These are phyloP conservation scores for Priocnemis perturbator DNA, from an alignment of 2,888 invertebrate genomes.

Conservation along the genomic window DNA sequence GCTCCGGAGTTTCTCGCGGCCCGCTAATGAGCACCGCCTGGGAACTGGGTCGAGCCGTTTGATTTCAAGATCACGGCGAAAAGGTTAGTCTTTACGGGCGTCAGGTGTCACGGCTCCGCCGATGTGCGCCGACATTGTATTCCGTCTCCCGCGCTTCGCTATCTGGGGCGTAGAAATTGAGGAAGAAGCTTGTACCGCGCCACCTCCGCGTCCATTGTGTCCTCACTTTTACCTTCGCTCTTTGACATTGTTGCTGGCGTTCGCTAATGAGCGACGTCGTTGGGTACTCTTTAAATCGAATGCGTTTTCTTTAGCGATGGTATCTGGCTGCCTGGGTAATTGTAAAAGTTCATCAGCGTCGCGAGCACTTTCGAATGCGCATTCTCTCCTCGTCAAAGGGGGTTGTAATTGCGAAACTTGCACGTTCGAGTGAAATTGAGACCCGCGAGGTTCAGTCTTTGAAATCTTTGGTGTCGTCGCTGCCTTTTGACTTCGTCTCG, in stretches of 20 bases:
- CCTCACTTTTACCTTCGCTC: conserved; percentile 6
- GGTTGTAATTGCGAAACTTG: too few species aligned
- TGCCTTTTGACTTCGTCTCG: too few species aligned
- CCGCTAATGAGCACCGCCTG: conserved; percentile 44
- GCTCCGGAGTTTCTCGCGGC: conserved; percentile 40
- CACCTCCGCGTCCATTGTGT: conserved; percentile 6
- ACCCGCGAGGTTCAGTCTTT: too few species aligned
- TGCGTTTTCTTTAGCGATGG: too few species aligned
- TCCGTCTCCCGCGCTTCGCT: conserved; percentile 10
- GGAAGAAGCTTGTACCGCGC: conserved; percentile 4
- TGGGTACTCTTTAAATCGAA: too few species aligned
- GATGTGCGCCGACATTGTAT: conserved; percentile 9
- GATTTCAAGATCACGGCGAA: conserved; percentile 66
- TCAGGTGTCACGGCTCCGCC: conserved; percentile 26
- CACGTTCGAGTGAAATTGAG: too few species aligned
- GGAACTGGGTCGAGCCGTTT: conserved; percentile 57
- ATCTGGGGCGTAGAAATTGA: conserved; percentile 32
- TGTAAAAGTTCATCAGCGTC: too few species aligned
- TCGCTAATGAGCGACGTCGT: neutral
- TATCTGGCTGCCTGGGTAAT: too few species aligned
- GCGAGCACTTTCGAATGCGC: too few species aligned
- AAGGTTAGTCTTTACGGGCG: conserved; percentile 44
- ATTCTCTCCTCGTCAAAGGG: too few species aligned
- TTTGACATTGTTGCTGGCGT: conserved; percentile 9
- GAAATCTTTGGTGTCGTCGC: too few species aligned